Base-by-base conservation (phyloP, 2,797 vertebrate species). In the Argya squamiceps region DNA sequence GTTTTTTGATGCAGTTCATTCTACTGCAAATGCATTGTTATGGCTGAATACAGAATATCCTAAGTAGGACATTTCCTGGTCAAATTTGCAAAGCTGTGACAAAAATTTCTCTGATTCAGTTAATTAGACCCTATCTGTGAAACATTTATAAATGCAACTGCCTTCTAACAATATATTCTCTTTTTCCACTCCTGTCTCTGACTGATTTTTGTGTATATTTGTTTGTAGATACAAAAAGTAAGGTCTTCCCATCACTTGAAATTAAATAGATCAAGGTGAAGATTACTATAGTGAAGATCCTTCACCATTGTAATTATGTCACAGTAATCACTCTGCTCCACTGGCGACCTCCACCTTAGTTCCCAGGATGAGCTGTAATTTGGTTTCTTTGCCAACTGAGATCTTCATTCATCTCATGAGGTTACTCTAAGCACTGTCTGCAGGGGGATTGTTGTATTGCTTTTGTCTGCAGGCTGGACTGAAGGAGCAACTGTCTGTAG, bases 111-210 rank as follows among this genome's bases (percentile, higher is more conserved):
- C 27, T n/a, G 47, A 94, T 77, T 77, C 41, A 53, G 41, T 67
- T 90, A 89, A 92, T 95, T 91, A 84, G 69, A 81, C 44, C 15
- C 29, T 85, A 29, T 80, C 46, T 85, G 52, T 78, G 68, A 96
- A 91, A 58, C 36, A 37, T 79, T 94, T 94, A 58, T 83, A 58
- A 95, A 87, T 52, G 26, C 26, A 75, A 32, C 70, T 93, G 46
- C 55, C 68, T 78, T 64, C 29, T 70, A 93, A 75, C 13, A 58
- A 88, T 30, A 68, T 46, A 67, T 59, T 69, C 5, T 65, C 26
- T 65, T 71, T 75, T 87, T 43, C 34, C 56, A 76, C 43, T 53
- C 36, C 21, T 53, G 17, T 12, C 7, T 55, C 13, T 1, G 6
- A 56, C 92, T 86, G 70, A 60, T 71, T 89, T 89, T 85, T 83